phyloP scores from a whole-genome alignment of 2,797 vertebrate genomes.

The Tadarida brasiliensis region DNA sequence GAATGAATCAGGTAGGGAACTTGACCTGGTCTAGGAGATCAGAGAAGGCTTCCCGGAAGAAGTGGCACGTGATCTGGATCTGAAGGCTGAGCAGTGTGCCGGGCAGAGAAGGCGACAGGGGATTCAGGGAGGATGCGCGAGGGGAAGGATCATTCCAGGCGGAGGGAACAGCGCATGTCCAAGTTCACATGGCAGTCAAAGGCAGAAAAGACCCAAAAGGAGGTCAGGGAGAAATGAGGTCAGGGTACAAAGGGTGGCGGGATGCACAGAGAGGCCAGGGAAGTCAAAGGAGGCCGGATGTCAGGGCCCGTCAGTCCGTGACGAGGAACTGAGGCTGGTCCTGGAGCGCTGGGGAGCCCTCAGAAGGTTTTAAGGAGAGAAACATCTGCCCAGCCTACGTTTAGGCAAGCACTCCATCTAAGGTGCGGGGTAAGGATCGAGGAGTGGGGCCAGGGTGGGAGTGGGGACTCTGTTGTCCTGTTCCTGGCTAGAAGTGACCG shows the following conservation, averaged over 20 bases:
- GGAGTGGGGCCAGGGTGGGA: background rate
- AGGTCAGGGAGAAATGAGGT: background rate
- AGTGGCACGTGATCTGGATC: background rate
- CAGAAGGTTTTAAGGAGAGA: background rate
- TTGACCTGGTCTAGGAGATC: background rate
- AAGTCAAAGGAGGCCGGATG: background rate
- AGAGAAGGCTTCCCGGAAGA: background rate
- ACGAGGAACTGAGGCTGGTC: background rate
- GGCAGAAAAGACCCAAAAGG: background rate
- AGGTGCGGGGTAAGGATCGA: too few species aligned
- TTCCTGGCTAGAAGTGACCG: background rate
- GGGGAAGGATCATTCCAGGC: background rate
- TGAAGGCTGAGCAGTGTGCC: background rate
- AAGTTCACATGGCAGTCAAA: background rate
- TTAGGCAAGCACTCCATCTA: background rate
- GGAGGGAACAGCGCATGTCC: background rate
- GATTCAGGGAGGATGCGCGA: fast-evolving
- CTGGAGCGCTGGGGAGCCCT: background rate
- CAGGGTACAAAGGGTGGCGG: fast-evolving
- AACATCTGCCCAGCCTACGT: background rate
- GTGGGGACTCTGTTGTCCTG: background rate
- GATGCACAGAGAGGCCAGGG: too few species aligned
- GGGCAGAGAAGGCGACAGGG: background rate
- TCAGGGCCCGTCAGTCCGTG: too few species aligned
- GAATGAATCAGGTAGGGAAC: background rate